phyloP scores from a whole-genome alignment of 2,797 vertebrate genomes.

The Simalia tracyae region DNA sequence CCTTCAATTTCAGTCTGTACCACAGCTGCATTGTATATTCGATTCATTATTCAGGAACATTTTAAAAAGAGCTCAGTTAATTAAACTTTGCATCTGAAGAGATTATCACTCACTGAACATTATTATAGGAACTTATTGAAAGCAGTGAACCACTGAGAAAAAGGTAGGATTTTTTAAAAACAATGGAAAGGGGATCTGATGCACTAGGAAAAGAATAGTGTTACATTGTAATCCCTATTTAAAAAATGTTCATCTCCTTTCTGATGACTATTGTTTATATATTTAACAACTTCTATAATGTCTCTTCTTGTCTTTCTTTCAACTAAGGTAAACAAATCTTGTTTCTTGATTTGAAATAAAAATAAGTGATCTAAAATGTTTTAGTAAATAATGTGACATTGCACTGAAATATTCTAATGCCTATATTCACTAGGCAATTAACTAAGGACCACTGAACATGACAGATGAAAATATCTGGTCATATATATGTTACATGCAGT shows the following conservation, averaged over 20 bases:
- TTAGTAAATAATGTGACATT: constrained; percentile 12
- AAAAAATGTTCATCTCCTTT: constrained; percentile 6
- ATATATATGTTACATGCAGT: neutral
- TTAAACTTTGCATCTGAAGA: constrained; percentile 34
- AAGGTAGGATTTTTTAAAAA: neutral
- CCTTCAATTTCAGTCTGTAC: constrained; percentile 45
- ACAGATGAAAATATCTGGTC: neutral
- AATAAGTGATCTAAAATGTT: neutral
- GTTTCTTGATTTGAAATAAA: neutral
- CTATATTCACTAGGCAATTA: neutral
- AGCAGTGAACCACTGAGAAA: constrained; percentile 1
- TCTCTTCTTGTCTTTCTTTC: neutral
- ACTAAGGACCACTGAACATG: neutral
- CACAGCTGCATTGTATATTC: constrained; percentile 32
- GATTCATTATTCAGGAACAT: constrained; percentile 32
- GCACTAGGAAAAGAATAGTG: constrained; percentile 11
- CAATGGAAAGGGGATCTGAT: neutral
- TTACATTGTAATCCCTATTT: constrained; percentile 30
- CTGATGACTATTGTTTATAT: constrained; percentile 1
- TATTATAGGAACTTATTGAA: constrained; percentile 31
- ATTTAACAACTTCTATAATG: constrained; percentile 13
- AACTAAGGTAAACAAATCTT: neutral
- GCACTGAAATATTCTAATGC: constrained; percentile 16
- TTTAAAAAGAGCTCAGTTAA: constrained; percentile 32
- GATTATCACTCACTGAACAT: constrained; percentile 10